phyloP scores from a whole-genome alignment of 2,888 invertebrate species.

The Brachynemurus nebulosus region DNA sequence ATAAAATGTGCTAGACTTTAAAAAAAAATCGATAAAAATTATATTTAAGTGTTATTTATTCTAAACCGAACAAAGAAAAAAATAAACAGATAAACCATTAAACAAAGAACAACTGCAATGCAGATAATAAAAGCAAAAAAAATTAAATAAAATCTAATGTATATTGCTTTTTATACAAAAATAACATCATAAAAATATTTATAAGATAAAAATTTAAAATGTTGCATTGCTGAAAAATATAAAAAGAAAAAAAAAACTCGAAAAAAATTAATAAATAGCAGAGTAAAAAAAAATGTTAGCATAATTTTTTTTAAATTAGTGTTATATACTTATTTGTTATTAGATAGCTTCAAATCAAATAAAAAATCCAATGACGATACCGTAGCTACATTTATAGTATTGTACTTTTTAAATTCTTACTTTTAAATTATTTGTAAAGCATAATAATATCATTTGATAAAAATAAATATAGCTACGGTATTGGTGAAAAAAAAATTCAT shows the following conservation, averaged over 20 bases:
- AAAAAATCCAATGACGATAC: no score
- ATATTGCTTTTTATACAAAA: no score
- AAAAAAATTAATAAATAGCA: background rate
- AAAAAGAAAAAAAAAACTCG: background rate
- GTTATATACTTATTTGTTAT: slow-evolving; percentile 1
- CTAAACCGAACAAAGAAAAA: no score
- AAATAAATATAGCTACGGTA: background rate
- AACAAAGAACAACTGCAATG: background rate
- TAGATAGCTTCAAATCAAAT: slow-evolving; percentile 1
- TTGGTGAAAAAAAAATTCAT: slow-evolving; percentile 1
- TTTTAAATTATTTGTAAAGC: background rate
- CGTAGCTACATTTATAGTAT: background rate
- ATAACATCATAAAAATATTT: no score
- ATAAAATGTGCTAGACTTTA: no score
- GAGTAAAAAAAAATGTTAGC: background rate
- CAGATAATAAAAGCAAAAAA: background rate
- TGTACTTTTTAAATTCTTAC: background rate
- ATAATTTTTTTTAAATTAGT: background rate
- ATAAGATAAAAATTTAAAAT: background rate
- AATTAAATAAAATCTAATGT: background rate
- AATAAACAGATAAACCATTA: background rate
- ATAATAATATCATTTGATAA: background rate
- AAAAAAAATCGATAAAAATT: no score
- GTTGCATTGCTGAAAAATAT: background rate
- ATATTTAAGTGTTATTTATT: no score